phyloP scores from a whole-genome alignment of 1,140 invertebrate species.

The Drosophila neocordata region DNA sequence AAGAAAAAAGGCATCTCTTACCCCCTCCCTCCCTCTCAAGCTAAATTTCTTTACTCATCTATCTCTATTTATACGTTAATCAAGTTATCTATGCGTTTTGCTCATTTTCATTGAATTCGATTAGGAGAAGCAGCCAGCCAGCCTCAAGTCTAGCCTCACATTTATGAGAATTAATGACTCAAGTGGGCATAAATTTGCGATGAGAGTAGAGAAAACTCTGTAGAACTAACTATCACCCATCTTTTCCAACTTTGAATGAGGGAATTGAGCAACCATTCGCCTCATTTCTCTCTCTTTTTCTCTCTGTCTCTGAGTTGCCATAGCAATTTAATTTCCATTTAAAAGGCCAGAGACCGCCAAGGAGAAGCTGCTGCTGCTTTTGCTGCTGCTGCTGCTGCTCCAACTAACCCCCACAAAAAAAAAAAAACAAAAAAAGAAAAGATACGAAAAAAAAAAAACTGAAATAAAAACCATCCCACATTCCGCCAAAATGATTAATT shows the following conservation, averaged over 20 bases:
- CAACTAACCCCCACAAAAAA: neutral
- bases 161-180: conserved; percentile 76
- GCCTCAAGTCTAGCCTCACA: conserved; percentile 31
- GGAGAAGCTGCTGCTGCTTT: conserved; percentile 2
- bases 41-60: conserved; percentile 6
- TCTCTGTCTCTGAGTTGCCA: conserved; percentile 36
- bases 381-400: neutral
- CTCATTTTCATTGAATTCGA: conserved; percentile 67
- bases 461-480: conserved; percentile 20
- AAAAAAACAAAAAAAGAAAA: neutral
- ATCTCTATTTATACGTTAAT: conserved; percentile 36
- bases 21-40: neutral
- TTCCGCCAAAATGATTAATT: conserved; percentile 64
- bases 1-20: neutral
- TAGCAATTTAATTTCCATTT: conserved; percentile 78
- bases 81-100: conserved; percentile 61
- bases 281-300: conserved; percentile 11
- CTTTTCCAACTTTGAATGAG: conserved; percentile 17
- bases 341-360: conserved; percentile 41
- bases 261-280: conserved; percentile 5
- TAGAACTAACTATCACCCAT: conserved; percentile 8
- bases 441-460: neutral
- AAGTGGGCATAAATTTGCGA: conserved; percentile 65
- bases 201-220: conserved; percentile 18
- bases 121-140: conserved; percentile 33